phyloP scores from a whole-genome alignment of 2,888 invertebrate species.

The Amphimallon solstitiale region DNA sequence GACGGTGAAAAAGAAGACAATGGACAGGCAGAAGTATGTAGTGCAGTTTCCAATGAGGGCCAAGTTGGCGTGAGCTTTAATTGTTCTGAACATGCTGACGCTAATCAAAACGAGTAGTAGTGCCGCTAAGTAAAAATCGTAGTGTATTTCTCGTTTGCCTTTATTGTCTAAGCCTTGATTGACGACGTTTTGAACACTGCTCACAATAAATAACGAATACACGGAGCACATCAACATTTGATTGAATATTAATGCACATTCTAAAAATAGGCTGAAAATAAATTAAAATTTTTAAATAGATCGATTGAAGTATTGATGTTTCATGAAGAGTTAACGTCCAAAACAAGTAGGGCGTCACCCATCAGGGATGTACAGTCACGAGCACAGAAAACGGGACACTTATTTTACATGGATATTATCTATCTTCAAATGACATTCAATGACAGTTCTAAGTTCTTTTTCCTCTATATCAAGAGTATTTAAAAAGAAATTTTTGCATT shows the following conservation, averaged over 20 bases:
- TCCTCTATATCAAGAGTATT: too few relatives aligned
- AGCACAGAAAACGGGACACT: too few relatives aligned
- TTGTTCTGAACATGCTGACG: slow-evolving; percentile 10
- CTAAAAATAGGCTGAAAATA: slow-evolving; percentile 22
- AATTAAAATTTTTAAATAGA: too few relatives aligned
- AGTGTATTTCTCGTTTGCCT: not conserved
- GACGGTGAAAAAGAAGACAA: not conserved
- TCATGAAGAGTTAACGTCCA: too few relatives aligned
- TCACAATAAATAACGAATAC: slow-evolving; percentile 19
- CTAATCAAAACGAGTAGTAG: not conserved
- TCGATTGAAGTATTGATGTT: too few relatives aligned
- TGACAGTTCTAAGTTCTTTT: too few relatives aligned
- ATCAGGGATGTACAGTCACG: too few relatives aligned
- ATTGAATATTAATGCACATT: slow-evolving; percentile 18
- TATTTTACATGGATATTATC: too few relatives aligned
- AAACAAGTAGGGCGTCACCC: too few relatives aligned
- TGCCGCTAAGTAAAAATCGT: not conserved
- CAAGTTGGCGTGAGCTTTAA: slow-evolving; percentile 12
- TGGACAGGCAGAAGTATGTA: slow-evolving; percentile 2
- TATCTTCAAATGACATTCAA: too few relatives aligned
- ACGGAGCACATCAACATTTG: not conserved
- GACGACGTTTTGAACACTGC: not conserved
- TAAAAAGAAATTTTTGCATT: too few relatives aligned
- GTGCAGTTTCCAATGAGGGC: slow-evolving; percentile 22
- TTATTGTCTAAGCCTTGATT: not conserved